Conservation (phyloP, 2,797 vertebrate genomes). For the Poecilia picta region DNA sequence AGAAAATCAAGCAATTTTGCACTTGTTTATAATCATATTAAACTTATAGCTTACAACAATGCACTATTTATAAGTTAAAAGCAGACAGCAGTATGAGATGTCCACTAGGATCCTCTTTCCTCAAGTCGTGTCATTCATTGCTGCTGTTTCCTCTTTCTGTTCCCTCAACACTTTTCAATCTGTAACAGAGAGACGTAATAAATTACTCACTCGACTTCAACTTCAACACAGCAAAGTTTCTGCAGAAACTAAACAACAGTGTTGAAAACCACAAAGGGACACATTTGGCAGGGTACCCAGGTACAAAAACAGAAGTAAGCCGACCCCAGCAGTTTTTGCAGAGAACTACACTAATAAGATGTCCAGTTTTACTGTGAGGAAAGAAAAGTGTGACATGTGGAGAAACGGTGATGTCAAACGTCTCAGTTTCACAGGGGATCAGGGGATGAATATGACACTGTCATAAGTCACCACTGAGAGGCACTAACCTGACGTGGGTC, state of each 20-base stretch:
- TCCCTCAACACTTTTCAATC: conserved; percentile 28
- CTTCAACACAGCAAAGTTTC: background rate
- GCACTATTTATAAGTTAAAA: conserved; percentile 11
- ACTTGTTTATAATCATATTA: background rate
- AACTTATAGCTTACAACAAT: background rate
- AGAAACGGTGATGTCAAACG: background rate
- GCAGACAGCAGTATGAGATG: background rate
- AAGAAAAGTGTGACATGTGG: background rate
- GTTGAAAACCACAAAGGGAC: background rate
- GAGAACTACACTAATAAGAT: background rate
- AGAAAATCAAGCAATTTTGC: background rate
- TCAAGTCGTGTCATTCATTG: background rate
- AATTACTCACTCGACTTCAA: background rate
- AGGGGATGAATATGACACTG: background rate
- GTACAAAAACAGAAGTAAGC: background rate
- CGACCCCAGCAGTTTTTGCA: background rate
- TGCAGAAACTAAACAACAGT: background rate
- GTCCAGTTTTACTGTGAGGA: background rate
- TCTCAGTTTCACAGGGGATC: background rate
- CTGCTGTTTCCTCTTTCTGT: background rate
- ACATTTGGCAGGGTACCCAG: background rate
- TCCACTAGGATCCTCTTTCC: background rate
- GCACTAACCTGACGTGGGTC: conserved; percentile 69
- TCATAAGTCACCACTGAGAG: background rate
- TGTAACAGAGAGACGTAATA: conserved; percentile 19